Conservation (phyloP, 53 echinoderm and acorn worm genomes). For the Patiria pectinifera region DNA sequence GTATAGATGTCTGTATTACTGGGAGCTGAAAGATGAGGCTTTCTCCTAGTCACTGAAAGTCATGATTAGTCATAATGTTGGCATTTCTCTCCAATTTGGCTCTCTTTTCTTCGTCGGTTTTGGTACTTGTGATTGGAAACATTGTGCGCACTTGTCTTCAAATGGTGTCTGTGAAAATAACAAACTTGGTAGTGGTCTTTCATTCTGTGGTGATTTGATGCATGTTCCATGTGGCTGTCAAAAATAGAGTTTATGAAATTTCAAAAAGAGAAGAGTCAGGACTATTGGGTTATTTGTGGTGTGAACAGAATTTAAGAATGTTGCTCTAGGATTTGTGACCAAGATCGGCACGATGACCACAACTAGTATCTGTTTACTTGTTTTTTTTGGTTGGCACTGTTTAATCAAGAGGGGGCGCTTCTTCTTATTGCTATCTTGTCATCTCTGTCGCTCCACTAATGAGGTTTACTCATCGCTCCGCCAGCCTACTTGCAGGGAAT, state of each 20-base stretch:
- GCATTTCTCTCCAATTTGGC: neutral
- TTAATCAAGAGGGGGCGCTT: neutral
- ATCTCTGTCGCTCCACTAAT: neutral
- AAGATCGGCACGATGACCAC: too few species aligned
- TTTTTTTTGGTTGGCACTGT: neutral
- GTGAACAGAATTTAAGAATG: too few species aligned
- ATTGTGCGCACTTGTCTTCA: neutral
- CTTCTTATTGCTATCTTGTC: neutral
- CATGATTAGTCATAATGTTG: constrained; percentile 35
- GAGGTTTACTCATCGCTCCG: neutral
- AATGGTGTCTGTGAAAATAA: neutral
- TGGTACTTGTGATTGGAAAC: neutral
- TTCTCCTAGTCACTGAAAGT: constrained; percentile 11
- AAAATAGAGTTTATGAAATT: too few species aligned
- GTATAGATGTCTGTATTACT: neutral
- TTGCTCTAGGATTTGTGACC: too few species aligned
- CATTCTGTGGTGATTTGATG: neutral
- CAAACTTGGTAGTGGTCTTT: neutral
- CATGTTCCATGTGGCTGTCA: too few species aligned
- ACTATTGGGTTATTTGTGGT: too few species aligned
- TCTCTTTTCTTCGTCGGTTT: neutral
- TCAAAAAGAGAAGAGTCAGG: too few species aligned
- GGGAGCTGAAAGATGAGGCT: neutral
- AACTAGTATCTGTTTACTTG: neutral
- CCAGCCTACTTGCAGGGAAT: neutral